phyloP scores from a whole-genome alignment of 1,140 invertebrate genomes.

The Aethina tumida region DNA sequence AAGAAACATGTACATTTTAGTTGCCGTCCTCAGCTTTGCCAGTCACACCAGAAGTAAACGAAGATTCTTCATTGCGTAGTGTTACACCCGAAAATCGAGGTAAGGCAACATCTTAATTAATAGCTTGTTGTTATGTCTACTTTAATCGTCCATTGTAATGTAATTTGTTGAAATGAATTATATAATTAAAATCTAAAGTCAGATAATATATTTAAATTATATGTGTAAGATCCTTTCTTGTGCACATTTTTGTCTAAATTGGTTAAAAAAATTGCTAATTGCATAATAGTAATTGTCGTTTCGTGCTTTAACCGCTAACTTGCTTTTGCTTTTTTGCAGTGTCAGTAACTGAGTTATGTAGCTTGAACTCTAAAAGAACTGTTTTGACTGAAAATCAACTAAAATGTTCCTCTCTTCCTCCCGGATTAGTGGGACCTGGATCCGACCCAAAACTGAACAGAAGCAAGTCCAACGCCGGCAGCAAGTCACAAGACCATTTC shows the following conservation, averaged over 20 bases:
- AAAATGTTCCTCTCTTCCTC: constrained; percentile 57
- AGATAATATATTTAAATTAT: no score
- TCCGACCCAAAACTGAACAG: constrained; percentile 40
- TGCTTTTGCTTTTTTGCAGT: constrained; percentile 29
- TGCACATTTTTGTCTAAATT: no score
- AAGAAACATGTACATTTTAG: constrained; percentile 8
- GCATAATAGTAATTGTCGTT: no score
- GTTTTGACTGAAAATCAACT: constrained; percentile 42
- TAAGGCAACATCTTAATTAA: no score
- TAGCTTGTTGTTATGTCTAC: no score
- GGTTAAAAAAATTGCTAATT: no score
- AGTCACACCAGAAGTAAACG: constrained; percentile 63
- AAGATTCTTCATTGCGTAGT: constrained; percentile 50
- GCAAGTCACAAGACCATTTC: constrained; percentile 32
- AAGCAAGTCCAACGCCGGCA: constrained; percentile 35
- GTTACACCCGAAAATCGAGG: constrained; percentile 46
- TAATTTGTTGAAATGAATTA: no score
- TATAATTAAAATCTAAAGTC: no score
- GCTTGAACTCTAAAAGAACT: constrained; percentile 17
- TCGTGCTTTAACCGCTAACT: no score
- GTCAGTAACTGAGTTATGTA: constrained; percentile 31
- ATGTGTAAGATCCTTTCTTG: no score
- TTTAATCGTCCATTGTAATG: no score
- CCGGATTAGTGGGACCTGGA: constrained; percentile 44
- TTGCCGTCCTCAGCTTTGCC: constrained; percentile 43